These are phyloP conservation scores for Archips xylosteana DNA, from an alignment of 2,888 invertebrate genomes.

Conservation along the genomic window DNA sequence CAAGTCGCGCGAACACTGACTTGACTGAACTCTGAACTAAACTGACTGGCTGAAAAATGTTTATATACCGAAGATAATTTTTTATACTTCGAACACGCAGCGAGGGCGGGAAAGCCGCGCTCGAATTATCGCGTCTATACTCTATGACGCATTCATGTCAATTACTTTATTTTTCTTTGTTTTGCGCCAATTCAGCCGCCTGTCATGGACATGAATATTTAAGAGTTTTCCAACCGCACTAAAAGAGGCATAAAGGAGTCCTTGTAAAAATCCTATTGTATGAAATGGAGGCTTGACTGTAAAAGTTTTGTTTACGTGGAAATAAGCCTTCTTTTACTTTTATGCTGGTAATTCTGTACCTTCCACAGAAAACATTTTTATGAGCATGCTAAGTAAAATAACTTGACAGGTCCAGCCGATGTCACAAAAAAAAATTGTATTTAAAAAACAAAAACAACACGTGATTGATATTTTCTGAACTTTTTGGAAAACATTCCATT, in stretches of 20 bases:
- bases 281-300: background rate
- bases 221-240: slow-evolving; percentile 4
- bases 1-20: slow-evolving; percentile 67
- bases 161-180: slow-evolving; percentile 39
- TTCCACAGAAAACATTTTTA: background rate
- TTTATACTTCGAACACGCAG: slow-evolving; percentile 64
- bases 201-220: slow-evolving; percentile 27
- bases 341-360: background rate
- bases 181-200: slow-evolving; percentile 17
- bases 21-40: slow-evolving; percentile 10
- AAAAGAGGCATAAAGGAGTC: slow-evolving; percentile 11
- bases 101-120: slow-evolving; percentile 65
- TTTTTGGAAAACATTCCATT: slow-evolving; percentile 26
- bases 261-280: slow-evolving; percentile 7
- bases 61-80: slow-evolving; percentile 55
- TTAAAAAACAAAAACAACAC: background rate
- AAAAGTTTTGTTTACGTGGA: slow-evolving; percentile 7
- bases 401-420: background rate
- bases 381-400: background rate
- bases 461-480: background rate
- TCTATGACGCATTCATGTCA: slow-evolving; percentile 50
- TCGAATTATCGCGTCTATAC: slow-evolving; percentile 57
- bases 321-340: slow-evolving; percentile 9
- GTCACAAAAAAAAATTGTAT: background rate
- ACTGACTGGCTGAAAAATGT: slow-evolving; percentile 57